Evolutionary conservation across 2,888 invertebrate species (phyloP).

Genomic region (Nebria salina): DNA sequence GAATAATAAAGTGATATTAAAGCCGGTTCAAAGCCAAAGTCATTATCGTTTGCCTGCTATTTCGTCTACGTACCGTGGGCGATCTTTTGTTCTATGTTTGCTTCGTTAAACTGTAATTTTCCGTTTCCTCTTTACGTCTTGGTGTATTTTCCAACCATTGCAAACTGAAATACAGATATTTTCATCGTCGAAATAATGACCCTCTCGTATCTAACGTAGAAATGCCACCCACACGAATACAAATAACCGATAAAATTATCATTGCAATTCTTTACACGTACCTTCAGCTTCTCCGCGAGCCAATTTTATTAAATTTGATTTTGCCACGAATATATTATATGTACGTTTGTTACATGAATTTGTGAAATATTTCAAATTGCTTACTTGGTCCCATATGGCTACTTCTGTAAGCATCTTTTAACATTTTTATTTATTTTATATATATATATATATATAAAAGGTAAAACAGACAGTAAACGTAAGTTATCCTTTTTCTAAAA

Average conservation of each 20-base stretch:
- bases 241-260: not conserved
- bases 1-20: not conserved
- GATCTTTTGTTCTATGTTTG: not conserved
- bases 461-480: too few relatives aligned
- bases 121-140: not conserved
- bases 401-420: too few relatives aligned
- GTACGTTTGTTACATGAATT: not conserved
- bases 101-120: not conserved
- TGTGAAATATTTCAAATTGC: not conserved
- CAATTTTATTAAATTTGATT: conserved; percentile 1
- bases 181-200: not conserved
- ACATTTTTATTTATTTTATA: too few relatives aligned
- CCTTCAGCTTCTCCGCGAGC: not conserved
- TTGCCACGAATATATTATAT: not conserved
- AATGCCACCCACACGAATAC: not conserved
- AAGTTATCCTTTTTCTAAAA: too few relatives aligned
- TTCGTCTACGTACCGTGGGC: not conserved
- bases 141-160: not conserved
- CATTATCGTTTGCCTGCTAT: not conserved
- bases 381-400: not conserved
- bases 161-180: not conserved
- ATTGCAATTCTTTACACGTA: not conserved
- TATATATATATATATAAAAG: too few relatives aligned
- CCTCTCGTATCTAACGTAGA: not conserved
- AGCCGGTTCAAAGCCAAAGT: not conserved